Evolutionary conservation across 2,113 vertebrate species (phyloP), one percentile per base, ranked within the genome.

Genomic region (Elephas maximus): DNA sequence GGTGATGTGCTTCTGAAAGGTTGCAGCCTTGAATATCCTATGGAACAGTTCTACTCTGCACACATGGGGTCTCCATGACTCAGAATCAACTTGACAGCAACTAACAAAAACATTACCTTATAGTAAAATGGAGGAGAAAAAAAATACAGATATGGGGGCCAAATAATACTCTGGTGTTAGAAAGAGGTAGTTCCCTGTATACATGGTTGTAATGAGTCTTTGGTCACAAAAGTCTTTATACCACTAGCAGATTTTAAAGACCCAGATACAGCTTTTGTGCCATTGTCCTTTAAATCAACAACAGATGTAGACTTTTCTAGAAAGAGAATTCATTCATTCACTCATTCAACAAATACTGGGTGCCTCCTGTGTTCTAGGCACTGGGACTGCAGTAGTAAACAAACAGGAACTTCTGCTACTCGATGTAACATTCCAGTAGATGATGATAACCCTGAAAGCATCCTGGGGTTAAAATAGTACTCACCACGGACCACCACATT

Each of bases 291-390:
- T 67, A 90, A 21, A 73, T 76, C 30, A 76, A 83, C 26, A 60
- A 74, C 87, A 20, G 8, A 79, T 51, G 8, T 53, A 91, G 45
- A 77, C 7, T 94, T 91, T 84, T 76, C 53, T 51, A 88, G n/a
- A 80, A 63, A 5, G 92, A 41, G n/a, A 17, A 67, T 88, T 74
- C 41, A 84, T 48, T 90, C 48, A 69, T 63, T 92, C 14, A 80
- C 14, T 95, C 33, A 90, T 65, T 80, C 79, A 85, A 91, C 44
- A 82, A 60, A 45, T 87, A 86, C 74, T 83, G 37, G 20, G 48
- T 60, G 60, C 21, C 41, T 93, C 2, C 6, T n/a, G 30, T 53
- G 81, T 69, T 94, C 45, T 74, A 88, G 18, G 33, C 12, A 91
- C 12, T 41, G 9, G 18, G 12, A 48, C 73, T 30, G 20, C 5